phyloP scores from a whole-genome alignment of 92 coral and sea anemone genomes.

The Parazoanthus darwini region DNA sequence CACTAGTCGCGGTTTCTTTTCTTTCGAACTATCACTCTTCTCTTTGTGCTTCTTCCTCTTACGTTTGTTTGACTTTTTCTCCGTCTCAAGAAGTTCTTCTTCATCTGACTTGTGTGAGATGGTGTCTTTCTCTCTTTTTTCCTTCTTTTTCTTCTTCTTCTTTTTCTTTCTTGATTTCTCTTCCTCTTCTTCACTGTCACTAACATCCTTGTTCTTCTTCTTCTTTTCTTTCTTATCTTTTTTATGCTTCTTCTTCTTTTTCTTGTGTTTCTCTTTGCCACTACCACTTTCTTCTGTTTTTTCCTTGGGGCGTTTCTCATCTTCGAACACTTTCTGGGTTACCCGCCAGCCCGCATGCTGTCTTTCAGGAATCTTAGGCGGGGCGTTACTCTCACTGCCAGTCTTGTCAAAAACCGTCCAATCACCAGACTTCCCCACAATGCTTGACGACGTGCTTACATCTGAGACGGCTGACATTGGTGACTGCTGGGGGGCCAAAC shows the following conservation, averaged over 20 bases:
- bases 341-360: constrained; percentile 99
- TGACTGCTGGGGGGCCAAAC: constrained; percentile 69
- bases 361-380: constrained; percentile 94
- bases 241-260: constrained; percentile 36
- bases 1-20: constrained; percentile 60
- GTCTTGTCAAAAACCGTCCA: constrained; percentile 84
- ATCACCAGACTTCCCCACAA: constrained; percentile 90
- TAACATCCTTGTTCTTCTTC: constrained; percentile 45
- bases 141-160: constrained; percentile 50
- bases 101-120: constrained; percentile 31
- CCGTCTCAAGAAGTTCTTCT: constrained; percentile 45
- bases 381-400: constrained; percentile 47
- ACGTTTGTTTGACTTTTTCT: constrained; percentile 48
- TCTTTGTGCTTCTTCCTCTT: constrained; percentile 50
- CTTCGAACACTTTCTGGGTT: constrained; percentile 48
- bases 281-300: constrained; percentile 26
- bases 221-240: constrained; percentile 50
- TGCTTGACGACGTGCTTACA: constrained; percentile 77
- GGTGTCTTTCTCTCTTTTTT: constrained; percentile 43
- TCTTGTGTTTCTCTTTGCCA: constrained; percentile 29
- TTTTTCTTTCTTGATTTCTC: constrained; percentile 62
- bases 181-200: constrained; percentile 38
- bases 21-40: constrained; percentile 30
- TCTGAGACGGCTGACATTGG: constrained; percentile 91
- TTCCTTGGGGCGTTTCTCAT: constrained; percentile 21